phyloP scores from a whole-genome alignment of 2,888 invertebrate species.

The Eledona agricola region DNA sequence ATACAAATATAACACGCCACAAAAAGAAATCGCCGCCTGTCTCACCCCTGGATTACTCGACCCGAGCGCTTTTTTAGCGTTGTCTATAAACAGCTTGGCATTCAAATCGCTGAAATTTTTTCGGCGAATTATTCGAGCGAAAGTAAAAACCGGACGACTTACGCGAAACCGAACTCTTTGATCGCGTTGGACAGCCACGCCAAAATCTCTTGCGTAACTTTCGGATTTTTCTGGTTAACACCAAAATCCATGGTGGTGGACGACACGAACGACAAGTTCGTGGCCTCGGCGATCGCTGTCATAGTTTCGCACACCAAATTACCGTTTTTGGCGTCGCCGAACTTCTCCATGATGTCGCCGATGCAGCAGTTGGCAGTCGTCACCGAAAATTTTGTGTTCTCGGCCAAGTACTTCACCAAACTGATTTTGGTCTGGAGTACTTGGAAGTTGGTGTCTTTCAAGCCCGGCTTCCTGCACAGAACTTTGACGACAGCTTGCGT shows the following conservation, averaged over 20 bases:
- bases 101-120: conserved; percentile 64
- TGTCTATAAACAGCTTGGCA: conserved; percentile 77
- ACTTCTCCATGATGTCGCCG: conserved; percentile 83
- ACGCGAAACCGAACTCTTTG: conserved; percentile 88
- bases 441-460: conserved; percentile 91
- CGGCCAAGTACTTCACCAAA: conserved; percentile 78
- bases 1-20: conserved; percentile 82
- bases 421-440: conserved; percentile 86
- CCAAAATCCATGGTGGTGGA: conserved; percentile 77
- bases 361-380: conserved; percentile 79
- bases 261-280: conserved; percentile 78
- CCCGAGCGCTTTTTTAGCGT: conserved; percentile 82
- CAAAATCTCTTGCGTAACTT: conserved; percentile 86
- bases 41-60: conserved; percentile 88
- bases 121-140: conserved; percentile 17
- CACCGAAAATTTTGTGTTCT: conserved; percentile 76
- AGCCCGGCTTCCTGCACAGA: conserved; percentile 83
- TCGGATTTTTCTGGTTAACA: conserved; percentile 88
- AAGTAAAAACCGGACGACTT: conserved; percentile 58
- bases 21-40: conserved; percentile 76
- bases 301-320: conserved; percentile 74
- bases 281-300: conserved; percentile 79
- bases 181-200: conserved; percentile 82
- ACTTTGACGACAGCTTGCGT: conserved; percentile 80
- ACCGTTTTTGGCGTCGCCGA: conserved; percentile 85